Base-by-base conservation (phyloP, 2,113 vertebrate species). In the Gallinago jamesoni region DNA sequence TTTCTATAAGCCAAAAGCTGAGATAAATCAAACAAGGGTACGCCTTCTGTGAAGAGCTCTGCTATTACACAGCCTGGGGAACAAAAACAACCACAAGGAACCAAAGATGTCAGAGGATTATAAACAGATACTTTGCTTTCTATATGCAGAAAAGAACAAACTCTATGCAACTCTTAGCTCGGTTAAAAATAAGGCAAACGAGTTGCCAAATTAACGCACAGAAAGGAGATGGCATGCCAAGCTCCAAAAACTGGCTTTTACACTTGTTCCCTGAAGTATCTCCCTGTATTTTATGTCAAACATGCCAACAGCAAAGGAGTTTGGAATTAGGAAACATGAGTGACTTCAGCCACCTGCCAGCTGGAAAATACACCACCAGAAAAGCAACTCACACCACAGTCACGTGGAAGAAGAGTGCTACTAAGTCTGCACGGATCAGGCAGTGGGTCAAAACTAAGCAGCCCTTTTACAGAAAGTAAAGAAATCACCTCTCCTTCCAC, bases 1-100 rank as follows among this genome's bases (percentile, higher is more conserved):
- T 99, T 99, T 78, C 99, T 99, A 74, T 99, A 99, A 6, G 99
- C 99, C 96, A 99, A 95, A 94, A 99, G 98, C 96, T 99, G 99
- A 37, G 99, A 99, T 69, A 99, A 98, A 92, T 99, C 99, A 93
- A 99, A 99, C 45, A 99, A 97, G 10, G 99, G 99, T 39, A 99
- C 99, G 2, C 99, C 99, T 97, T 99, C 99, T 4, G 99, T 99
- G 97, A 99, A 99, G 25, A 99, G 98, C 84, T 99, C 99, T 25
- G 99, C 99, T 64, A 99, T 99, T 76, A 99, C 99, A 93, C 99
- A 99, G 50, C 99, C 99, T 99, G 96, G 27, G 93, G 53, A 68
- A 75, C 5, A 66, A 24, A 56, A 67, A 20, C 6, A 11, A 25
- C 6, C 27, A 64, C 27, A 17, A 37, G 33, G 17, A 41, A 31